Conservation (phyloP, 2,888 invertebrate species). For the Tuberolachnus salignus region DNA sequence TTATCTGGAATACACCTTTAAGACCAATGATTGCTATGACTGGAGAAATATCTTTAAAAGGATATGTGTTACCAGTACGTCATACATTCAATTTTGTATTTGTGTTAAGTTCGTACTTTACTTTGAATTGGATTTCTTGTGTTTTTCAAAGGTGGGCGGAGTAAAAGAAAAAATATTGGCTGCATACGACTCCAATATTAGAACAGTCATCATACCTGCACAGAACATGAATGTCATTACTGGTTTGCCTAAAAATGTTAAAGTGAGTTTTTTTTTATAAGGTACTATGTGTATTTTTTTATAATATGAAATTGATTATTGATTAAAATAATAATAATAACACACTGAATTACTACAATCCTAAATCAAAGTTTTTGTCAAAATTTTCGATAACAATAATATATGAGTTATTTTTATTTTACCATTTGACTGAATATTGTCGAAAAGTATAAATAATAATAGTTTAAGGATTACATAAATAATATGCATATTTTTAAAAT, state of each 20-base stretch:
- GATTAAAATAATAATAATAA: neutral
- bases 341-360: no score
- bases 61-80: constrained; percentile 66
- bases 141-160: constrained; percentile 63
- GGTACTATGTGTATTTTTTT: neutral
- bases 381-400: no score
- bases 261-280: constrained; percentile 58
- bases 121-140: neutral
- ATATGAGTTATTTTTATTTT: no score
- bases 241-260: constrained; percentile 60
- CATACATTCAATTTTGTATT: constrained; percentile 56
- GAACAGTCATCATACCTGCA: constrained; percentile 65
- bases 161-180: constrained; percentile 68
- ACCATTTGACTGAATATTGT: no score
- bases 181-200: constrained; percentile 66
- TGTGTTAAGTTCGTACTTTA: neutral
- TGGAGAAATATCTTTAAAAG: constrained; percentile 68
- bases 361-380: no score
- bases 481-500: no score
- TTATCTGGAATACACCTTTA: constrained; percentile 65
- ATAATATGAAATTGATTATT: no score
- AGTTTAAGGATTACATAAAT: neutral
- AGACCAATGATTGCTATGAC: constrained; percentile 67
- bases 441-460: no score
- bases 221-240: constrained; percentile 64